These are phyloP conservation scores for Clanis bilineata DNA, from an alignment of 2,888 invertebrate genomes.

Conservation along the genomic window DNA sequence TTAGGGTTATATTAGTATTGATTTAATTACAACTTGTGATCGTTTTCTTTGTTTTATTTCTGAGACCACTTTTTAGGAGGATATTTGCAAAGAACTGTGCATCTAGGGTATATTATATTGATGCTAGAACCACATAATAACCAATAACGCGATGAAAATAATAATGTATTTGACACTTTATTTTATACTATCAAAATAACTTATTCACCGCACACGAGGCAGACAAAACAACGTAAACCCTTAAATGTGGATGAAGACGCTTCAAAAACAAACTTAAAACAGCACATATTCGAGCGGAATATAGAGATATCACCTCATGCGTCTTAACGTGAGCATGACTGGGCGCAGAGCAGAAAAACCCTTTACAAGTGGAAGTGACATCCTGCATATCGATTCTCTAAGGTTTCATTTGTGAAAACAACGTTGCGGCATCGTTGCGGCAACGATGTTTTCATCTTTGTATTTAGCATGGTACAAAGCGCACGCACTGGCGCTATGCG, in stretches of 20 bases:
- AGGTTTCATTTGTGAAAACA: too few relatives aligned
- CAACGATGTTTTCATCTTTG: too few relatives aligned
- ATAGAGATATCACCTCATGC: slow-evolving; percentile 37
- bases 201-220: background rate
- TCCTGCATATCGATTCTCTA: too few relatives aligned
- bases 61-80: too few relatives aligned
- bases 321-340: slow-evolving; percentile 33
- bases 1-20: too few relatives aligned
- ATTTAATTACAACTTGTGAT: too few relatives aligned
- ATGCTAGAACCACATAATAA: background rate
- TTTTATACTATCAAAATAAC: background rate
- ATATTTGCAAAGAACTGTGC: too few relatives aligned
- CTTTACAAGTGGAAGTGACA: background rate
- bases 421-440: too few relatives aligned
- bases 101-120: too few relatives aligned
- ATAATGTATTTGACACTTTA: background rate
- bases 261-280: slow-evolving; percentile 10
- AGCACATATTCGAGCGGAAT: slow-evolving; percentile 23
- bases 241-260: slow-evolving; percentile 5
- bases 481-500: too few relatives aligned
- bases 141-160: background rate
- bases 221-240: slow-evolving; percentile 4
- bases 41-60: too few relatives aligned
- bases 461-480: too few relatives aligned
- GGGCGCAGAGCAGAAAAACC: background rate